phyloP scores from a whole-genome alignment of 1,140 invertebrate genomes.

The Pseudoatta argentina region DNA sequence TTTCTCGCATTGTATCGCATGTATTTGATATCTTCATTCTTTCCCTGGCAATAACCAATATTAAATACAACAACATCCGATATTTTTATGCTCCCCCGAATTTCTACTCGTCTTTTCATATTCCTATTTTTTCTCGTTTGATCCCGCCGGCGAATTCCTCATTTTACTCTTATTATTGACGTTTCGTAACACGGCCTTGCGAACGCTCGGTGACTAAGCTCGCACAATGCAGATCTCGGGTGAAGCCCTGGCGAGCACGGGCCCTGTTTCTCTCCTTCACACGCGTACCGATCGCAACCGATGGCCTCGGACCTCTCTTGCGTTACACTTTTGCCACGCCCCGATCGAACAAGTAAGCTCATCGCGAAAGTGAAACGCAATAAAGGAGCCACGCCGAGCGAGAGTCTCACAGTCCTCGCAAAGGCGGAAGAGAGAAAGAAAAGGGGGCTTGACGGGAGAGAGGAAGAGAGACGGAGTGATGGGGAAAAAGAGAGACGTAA shows the following conservation, averaged over 20 bases:
- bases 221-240: slow-evolving; percentile 61
- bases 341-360: slow-evolving; percentile 82
- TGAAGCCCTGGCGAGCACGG: slow-evolving; percentile 61
- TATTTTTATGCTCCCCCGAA: neutral
- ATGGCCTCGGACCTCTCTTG: slow-evolving; percentile 82
- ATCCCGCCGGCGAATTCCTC: slow-evolving; percentile 18
- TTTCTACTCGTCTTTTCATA: neutral
- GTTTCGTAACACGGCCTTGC: slow-evolving; percentile 58
- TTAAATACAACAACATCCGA: neutral
- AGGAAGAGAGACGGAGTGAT: neutral
- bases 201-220: slow-evolving; percentile 69
- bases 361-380: slow-evolving; percentile 86
- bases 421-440: slow-evolving; percentile 49
- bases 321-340: slow-evolving; percentile 86
- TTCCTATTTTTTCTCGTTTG: neutral
- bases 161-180: slow-evolving; percentile 56
- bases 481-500: slow-evolving; percentile 22
- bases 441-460: slow-evolving; percentile 71
- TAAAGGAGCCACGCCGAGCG: slow-evolving; percentile 83
- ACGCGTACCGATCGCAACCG: slow-evolving; percentile 66
- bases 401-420: slow-evolving; percentile 61
- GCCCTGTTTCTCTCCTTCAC: slow-evolving; percentile 75
- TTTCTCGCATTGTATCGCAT: neutral
- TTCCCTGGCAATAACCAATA: neutral
- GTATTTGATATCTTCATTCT: neutral